Base-by-base conservation (phyloP, 2,113 vertebrate genomes). In the rat (Rattus norvegicus) region DNA sequence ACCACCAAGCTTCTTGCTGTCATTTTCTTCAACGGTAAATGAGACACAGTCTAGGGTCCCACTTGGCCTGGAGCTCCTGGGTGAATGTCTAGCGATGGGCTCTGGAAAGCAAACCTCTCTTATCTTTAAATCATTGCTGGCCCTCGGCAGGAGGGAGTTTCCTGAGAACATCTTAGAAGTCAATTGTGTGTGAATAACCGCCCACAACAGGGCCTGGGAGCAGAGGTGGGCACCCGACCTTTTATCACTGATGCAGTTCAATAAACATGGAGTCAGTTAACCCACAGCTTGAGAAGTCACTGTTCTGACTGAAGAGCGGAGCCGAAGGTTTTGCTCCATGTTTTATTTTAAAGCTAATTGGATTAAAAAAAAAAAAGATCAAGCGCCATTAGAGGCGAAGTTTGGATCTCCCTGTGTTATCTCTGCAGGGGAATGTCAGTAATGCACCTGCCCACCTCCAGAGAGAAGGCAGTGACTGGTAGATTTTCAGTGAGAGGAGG, bases 121-220 rank as follows among this genome's bases (percentile, higher is more conserved):
- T 95, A 91, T 86, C 86, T 95, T 95, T 59, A 94, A 96, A 89
- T 96, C 86, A 88, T 94, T 83, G 87, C 84, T 95, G 96, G 86
- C 69, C 90, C 94, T 95, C 54, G 49, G 81, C 70, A 90, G 95
- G 94, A 95, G 95, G 89, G 95, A 95, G 69, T 88, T 94, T 80
- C 52, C 47, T 84, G 96, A 95, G 89, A 97, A 95, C 93, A 87
- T 95, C 96, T 94, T 87, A 70, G 77, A 95, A 97, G 95, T 95
- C 97, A 97, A 43, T 90, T 98, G 96, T 97, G 86, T 96, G 72
- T 97, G 95, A 95, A 93, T 96, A 97, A 95, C 69, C 13, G 4
- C 54, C 87, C 91, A 91, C 95, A 95, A 93, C 91, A 79, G 54
- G 77, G 63, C 83, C 83, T 16, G 84, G 85, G 83, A 97, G 92